Base-by-base conservation (phyloP, 2,797 vertebrate species). In the Hemitrygon akajei region DNA sequence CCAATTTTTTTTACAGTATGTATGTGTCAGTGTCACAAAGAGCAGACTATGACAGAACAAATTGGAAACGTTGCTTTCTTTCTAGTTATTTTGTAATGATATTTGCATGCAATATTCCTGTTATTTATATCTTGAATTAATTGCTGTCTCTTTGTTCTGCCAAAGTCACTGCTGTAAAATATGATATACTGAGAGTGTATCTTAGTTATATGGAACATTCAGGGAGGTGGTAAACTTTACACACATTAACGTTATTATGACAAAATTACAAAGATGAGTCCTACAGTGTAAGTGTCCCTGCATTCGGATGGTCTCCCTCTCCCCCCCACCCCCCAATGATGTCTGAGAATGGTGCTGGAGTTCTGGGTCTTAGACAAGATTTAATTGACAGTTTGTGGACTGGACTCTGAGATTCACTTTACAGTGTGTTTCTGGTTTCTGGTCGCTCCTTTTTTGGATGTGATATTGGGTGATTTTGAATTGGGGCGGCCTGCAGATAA, bases 11-110 rank as follows among this genome's bases (percentile, higher is more conserved):
- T 94, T 73, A 94, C 94, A 94, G 94, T 94, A 95, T 94, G 93
- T 95, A 95, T 69, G 94, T 95, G 94, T 95, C 95, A 95, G 75
- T 94, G 93, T 95, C 95, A 95, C 95, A 95, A 95, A 93, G 47
- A 93, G 71, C 69, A 93, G 94, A 84, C 95, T 94, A 95, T 95
- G 94, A 94, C 95, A 94, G 95, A 94, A 95, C 93, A 94, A 95
- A 94, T 95, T 95, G 95, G 94, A 93, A 93, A 95, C 94, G 94
- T 94, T 94, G 94, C 96, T 96, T 76, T 93, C 4, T 56, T 75
- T n/a, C 91, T 93, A 30, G 27, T 56, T 95, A 94, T 94, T 94
- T 94, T 86, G 94, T 94, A 94, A 94, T 94, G 94, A 94, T 95
- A 94, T 94, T 95, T 80, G 94, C 95, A 94, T 95, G 95, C 94